Conservation (phyloP, 2,797 vertebrate species). For the Kryptopterus vitreolus region DNA sequence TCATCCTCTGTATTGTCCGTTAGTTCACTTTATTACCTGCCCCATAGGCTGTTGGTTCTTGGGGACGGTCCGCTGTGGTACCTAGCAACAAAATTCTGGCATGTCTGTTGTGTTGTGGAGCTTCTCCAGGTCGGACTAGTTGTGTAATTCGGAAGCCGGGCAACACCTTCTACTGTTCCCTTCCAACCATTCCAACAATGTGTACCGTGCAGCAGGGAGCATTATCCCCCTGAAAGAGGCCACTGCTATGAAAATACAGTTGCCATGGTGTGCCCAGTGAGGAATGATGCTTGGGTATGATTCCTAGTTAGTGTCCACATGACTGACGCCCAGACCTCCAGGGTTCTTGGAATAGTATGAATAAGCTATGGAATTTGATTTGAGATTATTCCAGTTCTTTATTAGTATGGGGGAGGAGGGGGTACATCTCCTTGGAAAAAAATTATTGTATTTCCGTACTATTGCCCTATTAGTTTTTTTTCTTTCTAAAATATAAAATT, state of each 20-base stretch:
- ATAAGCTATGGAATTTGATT: no score
- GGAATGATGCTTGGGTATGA: not conserved
- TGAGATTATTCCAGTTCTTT: no score
- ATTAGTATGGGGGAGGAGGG: no score
- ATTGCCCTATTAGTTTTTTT: no score
- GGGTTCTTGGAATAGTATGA: no score
- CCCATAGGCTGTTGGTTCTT: not conserved
- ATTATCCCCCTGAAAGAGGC: not conserved
- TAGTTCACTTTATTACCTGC: not conserved
- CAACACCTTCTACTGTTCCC: not conserved
- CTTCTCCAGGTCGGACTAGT: not conserved
- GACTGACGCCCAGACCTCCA: not conserved
- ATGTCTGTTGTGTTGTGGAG: not conserved
- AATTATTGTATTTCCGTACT: no score
- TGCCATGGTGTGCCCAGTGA: not conserved
- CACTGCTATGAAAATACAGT: not conserved
- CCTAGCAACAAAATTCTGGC: not conserved
- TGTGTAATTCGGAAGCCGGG: not conserved
- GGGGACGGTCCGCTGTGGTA: not conserved
- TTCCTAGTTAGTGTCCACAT: not conserved
- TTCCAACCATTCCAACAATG: not conserved
- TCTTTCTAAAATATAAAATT: no score
- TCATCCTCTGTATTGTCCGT: no score
- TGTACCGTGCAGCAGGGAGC: no score
- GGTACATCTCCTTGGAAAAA: no score